Evolutionary conservation across 2,888 invertebrate genomes (phyloP).

Genomic region (Drosophila neonasuta): DNA sequence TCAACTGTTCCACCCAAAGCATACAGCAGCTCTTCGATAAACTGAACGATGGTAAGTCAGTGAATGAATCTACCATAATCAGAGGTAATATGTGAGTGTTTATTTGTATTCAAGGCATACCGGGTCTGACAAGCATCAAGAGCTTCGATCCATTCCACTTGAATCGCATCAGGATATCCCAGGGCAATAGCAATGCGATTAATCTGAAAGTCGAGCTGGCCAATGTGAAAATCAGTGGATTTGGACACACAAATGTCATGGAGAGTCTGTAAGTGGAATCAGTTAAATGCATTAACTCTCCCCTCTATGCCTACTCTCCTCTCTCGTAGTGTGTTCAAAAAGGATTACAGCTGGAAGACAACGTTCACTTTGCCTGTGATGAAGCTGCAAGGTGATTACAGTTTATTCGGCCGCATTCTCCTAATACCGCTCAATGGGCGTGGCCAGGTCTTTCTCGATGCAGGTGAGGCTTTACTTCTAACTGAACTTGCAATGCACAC

Average conservation of each 20-base stretch:
- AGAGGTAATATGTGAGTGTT: too few species aligned
- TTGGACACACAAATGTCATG: slow-evolving; percentile 86
- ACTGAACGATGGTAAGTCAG: slow-evolving; percentile 84
- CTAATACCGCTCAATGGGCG: slow-evolving; percentile 87
- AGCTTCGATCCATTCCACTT: slow-evolving; percentile 87
- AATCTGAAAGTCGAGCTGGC: slow-evolving; percentile 88
- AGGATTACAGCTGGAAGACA: slow-evolving; percentile 88
- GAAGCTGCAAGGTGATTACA: slow-evolving; percentile 87
- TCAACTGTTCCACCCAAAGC: slow-evolving; percentile 86
- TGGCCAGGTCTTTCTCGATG: slow-evolving; percentile 88
- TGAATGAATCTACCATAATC: too few species aligned
- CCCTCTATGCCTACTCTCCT: slow-evolving; percentile 2
- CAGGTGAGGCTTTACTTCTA: slow-evolving; percentile 83
- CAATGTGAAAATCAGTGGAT: slow-evolving; percentile 87
- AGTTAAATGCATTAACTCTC: neutral
- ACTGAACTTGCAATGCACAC: neutral
- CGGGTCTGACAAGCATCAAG: slow-evolving; percentile 83
- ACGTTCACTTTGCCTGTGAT: slow-evolving; percentile 86
- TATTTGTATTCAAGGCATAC: slow-evolving; percentile 66
- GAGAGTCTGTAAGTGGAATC: slow-evolving; percentile 84
- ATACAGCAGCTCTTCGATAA: slow-evolving; percentile 87
- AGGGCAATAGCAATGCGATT: slow-evolving; percentile 88
- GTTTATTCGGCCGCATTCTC: slow-evolving; percentile 87
- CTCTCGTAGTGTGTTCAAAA: slow-evolving; percentile 84
- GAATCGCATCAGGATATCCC: slow-evolving; percentile 86